Percentiles rank a stretch among this genome's conserved stretches.
These are phyloP conservation scores for Sebastes matsubarae DNA, from an alignment of 2,797 vertebrate genomes.

Conservation along the genomic window DNA sequence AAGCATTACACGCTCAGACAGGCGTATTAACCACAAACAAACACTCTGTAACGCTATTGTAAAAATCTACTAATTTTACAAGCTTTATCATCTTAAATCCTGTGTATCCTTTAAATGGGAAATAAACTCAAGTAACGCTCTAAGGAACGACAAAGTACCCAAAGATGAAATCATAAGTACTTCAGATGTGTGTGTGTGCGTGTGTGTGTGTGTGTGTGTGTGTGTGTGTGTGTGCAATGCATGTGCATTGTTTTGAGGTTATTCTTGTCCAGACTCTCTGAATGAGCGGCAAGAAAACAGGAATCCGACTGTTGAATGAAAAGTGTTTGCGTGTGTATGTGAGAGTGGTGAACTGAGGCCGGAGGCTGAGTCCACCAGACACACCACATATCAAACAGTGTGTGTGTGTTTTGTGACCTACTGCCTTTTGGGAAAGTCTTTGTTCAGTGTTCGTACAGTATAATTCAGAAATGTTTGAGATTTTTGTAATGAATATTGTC, in stretches of 20 bases:
- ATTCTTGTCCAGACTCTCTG: constrained; percentile 54
- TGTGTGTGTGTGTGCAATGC: neutral
- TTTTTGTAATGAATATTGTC: neutral
- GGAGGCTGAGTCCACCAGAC: neutral
- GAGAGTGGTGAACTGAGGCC: constrained; percentile 14
- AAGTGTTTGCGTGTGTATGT: constrained; percentile 38
- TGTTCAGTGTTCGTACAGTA: neutral
- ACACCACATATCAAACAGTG: constrained; percentile 17
- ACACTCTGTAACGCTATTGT: neutral
- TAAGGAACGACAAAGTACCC: neutral
- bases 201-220: neutral
- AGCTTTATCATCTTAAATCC: neutral
- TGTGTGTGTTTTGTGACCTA: neutral
- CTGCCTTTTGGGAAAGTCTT: neutral
- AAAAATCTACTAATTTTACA: neutral
- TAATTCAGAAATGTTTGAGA: neutral
- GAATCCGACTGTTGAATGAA: constrained; percentile 60
- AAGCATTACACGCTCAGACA: constrained; percentile 15
- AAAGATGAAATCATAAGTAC: neutral
- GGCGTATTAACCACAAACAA: constrained; percentile 28
- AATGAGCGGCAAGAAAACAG: constrained; percentile 73
- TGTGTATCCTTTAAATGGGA: neutral
- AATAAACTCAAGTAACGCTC: neutral
- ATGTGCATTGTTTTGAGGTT: constrained; percentile 42
- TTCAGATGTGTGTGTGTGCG: neutral